Percentiles rank a stretch among this genome's conserved stretches.
Conservation (phyloP, 2,888 invertebrate genomes). For the Callosobruchus maculatus region DNA sequence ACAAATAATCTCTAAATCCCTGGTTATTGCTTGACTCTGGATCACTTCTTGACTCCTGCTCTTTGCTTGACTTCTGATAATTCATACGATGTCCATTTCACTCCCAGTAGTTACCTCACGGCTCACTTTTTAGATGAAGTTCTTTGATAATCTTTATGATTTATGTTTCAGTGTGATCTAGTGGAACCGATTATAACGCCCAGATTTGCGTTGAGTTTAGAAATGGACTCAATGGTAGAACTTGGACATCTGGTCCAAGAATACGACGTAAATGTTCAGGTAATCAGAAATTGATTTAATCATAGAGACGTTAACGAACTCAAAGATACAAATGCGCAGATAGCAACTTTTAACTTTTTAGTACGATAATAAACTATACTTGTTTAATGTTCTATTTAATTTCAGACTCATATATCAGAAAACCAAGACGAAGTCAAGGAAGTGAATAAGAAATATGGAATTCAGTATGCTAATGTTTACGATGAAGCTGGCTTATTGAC, state of each 20-base stretch:
- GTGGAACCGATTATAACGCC: constrained; percentile 80
- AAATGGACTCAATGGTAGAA: constrained; percentile 63
- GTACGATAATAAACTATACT: too few species aligned
- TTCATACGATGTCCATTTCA: too few species aligned
- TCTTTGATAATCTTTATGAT: too few species aligned
- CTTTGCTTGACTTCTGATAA: too few species aligned
- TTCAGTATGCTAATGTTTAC: constrained; percentile 73
- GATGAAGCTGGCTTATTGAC: constrained; percentile 70
- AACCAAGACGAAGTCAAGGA: constrained; percentile 67
- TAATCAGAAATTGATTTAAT: constrained; percentile 38
- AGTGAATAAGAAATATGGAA: constrained; percentile 56
- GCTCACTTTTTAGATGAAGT: too few species aligned
- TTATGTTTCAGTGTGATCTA: constrained; percentile 45
- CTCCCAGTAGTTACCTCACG: too few species aligned
- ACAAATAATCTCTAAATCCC: too few species aligned
- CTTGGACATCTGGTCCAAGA: constrained; percentile 66
- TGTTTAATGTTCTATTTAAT: constrained; percentile 20
- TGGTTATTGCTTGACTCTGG: too few species aligned
- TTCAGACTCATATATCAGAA: constrained; percentile 84
- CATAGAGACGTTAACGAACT: background rate
- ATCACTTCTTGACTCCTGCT: too few species aligned
- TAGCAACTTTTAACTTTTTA: too few species aligned
- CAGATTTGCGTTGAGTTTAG: constrained; percentile 79
- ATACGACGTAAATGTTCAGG: constrained; percentile 72
- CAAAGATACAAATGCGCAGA: too few species aligned